Percentiles rank a stretch among this genome's conserved stretches.
phyloP scores from a whole-genome alignment of 2,888 invertebrate genomes.

The Drosophila birchii region DNA sequence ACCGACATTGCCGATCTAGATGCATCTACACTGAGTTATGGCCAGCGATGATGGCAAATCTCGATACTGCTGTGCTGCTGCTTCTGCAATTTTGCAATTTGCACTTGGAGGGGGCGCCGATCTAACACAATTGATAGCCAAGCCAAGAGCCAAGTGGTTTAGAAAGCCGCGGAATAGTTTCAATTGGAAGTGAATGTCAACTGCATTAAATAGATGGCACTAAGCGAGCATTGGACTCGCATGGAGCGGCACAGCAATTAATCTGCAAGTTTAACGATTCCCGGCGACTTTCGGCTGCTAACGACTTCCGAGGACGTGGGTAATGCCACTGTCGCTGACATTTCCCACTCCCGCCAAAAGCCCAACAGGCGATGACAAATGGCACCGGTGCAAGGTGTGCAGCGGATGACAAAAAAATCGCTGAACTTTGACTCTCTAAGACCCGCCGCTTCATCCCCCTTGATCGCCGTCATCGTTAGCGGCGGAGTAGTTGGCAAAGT shows the following conservation, averaged over 20 bases:
- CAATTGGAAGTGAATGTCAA: slow-evolving; percentile 41
- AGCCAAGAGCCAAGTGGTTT: slow-evolving; percentile 22
- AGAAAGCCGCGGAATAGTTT: slow-evolving; percentile 34
- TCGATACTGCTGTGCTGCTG: slow-evolving; percentile 3
- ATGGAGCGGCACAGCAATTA: slow-evolving; percentile 25
- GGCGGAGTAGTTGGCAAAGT: slow-evolving; percentile 53
- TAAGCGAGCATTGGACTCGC: slow-evolving; percentile 28
- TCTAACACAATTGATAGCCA: slow-evolving; percentile 33
- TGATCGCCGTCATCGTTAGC: slow-evolving; percentile 20
- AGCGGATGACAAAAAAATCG: slow-evolving; percentile 55
- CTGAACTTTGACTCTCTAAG: slow-evolving; percentile 67
- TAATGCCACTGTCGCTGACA: slow-evolving; percentile 37
- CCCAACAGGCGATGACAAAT: slow-evolving; percentile 63
- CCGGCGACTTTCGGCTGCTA: slow-evolving; percentile 21
- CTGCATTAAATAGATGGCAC: slow-evolving; percentile 33
- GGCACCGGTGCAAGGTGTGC: slow-evolving; percentile 58
- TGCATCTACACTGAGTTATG: slow-evolving; percentile 53
- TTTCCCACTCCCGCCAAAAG: background rate
- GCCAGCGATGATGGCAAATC: slow-evolving; percentile 46
- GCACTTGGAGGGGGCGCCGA: slow-evolving; percentile 3
- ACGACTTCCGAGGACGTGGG: slow-evolving; percentile 29
- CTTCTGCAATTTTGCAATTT: slow-evolving; percentile 6
- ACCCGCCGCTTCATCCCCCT: background rate
- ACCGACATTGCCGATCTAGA: slow-evolving; percentile 58
- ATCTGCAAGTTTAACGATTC: slow-evolving; percentile 35